Base-by-base conservation (phyloP, 2,888 invertebrate genomes). In the Ectobius pallidus region DNA sequence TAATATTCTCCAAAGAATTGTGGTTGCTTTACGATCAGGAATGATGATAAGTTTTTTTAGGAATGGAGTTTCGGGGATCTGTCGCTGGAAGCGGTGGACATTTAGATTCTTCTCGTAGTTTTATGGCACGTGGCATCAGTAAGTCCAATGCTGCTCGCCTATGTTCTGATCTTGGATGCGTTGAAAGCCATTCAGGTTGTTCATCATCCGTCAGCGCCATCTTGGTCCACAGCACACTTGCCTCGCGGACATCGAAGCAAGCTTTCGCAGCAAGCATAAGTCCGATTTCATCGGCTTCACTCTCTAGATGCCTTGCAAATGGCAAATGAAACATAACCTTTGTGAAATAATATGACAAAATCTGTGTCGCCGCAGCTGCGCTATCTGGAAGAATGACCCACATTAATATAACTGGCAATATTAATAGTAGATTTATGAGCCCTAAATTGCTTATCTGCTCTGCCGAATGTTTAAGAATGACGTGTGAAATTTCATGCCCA, bases 401-500 rank as follows among this genome's bases (percentile, higher is more conserved):
- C 61, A 87, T 77, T 1, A 84, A 79, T 18, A 85, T 84, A 77
- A 87, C 79, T 0, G 86, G 81, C 6, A 84, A 20, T 22, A 63
- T 1, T 14, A 32, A 6, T 18, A 63, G n/a, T 6, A 63, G 14
- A 39, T 88, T 87, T 44, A 86, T 46, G 22, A 88, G 77, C 67
- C 85, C 80, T 16, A 81, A 78, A 68, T 81, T 81, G 72, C 87
- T 88, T 25, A 87, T 77, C 74, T 83, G 78, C 77, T 88, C 88
- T 34, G 78, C 75, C 82, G 81, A 69, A 80, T 89, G 88, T 52
- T 81, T 82, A 30, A 88, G 80, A 0, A 89, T 77, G 7, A 85
- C 85, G 79, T 90, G 89, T 30, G 89, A 84, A 82, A 89, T 86
- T 81, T 89, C 89, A 79, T 90, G 89, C 7, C 85, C 85, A 52